Evolutionary conservation across 2,888 invertebrate species (phyloP).

Genomic region (Agonopterix alstromeriana): DNA sequence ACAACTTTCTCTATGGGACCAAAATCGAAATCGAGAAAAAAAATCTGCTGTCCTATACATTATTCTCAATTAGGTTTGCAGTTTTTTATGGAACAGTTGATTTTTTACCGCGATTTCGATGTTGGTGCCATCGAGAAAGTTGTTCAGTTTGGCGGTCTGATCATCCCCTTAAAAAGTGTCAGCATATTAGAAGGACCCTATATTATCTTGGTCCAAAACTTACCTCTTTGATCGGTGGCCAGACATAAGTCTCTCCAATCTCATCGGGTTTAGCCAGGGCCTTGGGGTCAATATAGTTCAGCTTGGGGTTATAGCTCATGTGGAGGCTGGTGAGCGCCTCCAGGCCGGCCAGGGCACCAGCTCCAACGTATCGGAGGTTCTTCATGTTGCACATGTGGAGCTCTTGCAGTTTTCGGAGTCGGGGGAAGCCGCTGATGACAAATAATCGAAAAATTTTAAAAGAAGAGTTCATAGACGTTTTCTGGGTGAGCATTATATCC

Average conservation of each 20-base stretch:
- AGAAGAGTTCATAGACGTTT: too few species aligned
- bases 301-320: slow-evolving; percentile 79
- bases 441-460: slow-evolving; percentile 9
- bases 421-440: slow-evolving; percentile 78
- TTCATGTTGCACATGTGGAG: slow-evolving; percentile 84
- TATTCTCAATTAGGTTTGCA: too few species aligned
- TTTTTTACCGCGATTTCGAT: too few species aligned
- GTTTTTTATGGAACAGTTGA: too few species aligned
- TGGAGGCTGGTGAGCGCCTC: slow-evolving; percentile 75
- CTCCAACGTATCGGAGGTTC: slow-evolving; percentile 75
- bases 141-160: too few species aligned
- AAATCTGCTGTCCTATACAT: too few species aligned
- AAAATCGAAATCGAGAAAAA: too few species aligned
- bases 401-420: slow-evolving; percentile 76
- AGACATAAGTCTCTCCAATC: slow-evolving; percentile 71
- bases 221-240: slow-evolving; percentile 82
- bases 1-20: too few species aligned
- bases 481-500: too few species aligned
- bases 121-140: too few species aligned
- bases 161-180: too few species aligned
- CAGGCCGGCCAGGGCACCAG: slow-evolving; percentile 49
- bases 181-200: too few species aligned
- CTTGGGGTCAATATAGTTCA: slow-evolving; percentile 76
- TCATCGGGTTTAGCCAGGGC: slow-evolving; percentile 76
- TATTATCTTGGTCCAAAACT: neutral